A percentile compares a stretch with the other conserved stretches of the same genome.
These are phyloP conservation scores for Papilio glaucus DNA, from an alignment of 1,140 invertebrate species.

Conservation along the genomic window DNA sequence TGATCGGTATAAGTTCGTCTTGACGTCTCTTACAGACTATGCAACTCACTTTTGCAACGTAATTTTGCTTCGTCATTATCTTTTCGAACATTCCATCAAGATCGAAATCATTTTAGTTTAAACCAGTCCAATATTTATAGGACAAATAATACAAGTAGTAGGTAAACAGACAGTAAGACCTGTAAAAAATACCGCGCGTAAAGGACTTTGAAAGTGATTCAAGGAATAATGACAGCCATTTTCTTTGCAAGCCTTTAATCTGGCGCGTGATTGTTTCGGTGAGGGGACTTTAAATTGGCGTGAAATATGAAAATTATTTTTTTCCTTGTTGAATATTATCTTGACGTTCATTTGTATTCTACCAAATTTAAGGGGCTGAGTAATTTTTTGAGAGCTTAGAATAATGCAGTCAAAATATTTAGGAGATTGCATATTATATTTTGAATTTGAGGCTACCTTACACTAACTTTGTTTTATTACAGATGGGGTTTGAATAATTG, in stretches of 20 bases:
- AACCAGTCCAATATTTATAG: too few relatives aligned
- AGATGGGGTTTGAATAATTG: too few relatives aligned
- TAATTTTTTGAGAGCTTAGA: background rate
- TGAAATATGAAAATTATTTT: conserved; percentile 32
- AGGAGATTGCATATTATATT: background rate
- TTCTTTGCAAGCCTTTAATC: conserved; percentile 26
- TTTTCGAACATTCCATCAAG: too few relatives aligned
- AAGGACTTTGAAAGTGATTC: conserved; percentile 21
- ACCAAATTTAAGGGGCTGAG: background rate
- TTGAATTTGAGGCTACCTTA: too few relatives aligned
- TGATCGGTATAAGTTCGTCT: too few relatives aligned
- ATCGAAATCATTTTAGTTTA: too few relatives aligned
- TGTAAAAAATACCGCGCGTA: background rate
- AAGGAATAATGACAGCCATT: conserved; percentile 13
- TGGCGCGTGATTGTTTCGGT: conserved; percentile 26
- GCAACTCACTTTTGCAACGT: too few relatives aligned
- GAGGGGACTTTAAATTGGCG: conserved; percentile 22
- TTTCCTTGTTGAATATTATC: conserved; percentile 7
- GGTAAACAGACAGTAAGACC: background rate
- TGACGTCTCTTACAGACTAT: too few relatives aligned
- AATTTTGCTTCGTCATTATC: too few relatives aligned
- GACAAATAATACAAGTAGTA: background rate
- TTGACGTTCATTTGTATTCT: conserved; percentile 18
- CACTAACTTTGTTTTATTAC: too few relatives aligned
- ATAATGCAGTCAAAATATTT: background rate